phyloP scores from a whole-genome alignment of 2,113 vertebrate species.

The Oncorhynchus mykiss region DNA sequence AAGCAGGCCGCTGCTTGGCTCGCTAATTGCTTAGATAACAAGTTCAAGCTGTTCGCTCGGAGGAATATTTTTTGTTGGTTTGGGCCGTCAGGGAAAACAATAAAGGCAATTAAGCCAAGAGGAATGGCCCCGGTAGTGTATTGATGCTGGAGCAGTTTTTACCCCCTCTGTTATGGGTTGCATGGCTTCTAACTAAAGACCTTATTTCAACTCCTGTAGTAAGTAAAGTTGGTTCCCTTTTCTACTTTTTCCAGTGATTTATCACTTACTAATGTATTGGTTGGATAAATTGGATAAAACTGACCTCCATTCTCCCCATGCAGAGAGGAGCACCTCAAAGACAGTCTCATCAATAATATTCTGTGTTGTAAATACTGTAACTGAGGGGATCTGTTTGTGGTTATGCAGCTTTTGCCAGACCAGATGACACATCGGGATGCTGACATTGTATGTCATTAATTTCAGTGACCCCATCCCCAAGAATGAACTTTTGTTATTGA shows the following conservation, averaged over 20 bases:
- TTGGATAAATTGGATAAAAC: not conserved
- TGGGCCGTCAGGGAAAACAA: constrained; percentile 54
- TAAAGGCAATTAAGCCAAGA: constrained; percentile 42
- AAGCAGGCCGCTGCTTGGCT: constrained; percentile 61
- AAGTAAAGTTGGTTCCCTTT: too few species aligned
- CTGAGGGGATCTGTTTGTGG: not conserved
- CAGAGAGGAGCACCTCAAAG: not conserved
- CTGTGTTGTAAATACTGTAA: not conserved
- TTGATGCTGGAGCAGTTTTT: constrained; percentile 15
- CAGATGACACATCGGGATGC: not conserved
- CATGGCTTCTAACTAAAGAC: not conserved
- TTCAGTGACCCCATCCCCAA: too few species aligned
- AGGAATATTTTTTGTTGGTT: constrained; percentile 51
- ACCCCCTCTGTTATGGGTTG: not conserved
- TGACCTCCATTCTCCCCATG: not conserved
- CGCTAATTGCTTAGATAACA: constrained; percentile 71
- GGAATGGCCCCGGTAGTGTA: constrained; percentile 33
- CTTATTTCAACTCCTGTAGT: too few species aligned
- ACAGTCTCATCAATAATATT: not conserved
- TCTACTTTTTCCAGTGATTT: too few species aligned
- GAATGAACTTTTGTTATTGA: not conserved
- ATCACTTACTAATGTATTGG: too few species aligned
- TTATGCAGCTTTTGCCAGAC: not conserved
- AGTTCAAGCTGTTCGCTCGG: constrained; percentile 66
- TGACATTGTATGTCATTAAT: not conserved